Percentiles rank a stretch among this genome's conserved stretches.
phyloP scores from a whole-genome alignment of 92 coral and sea anemone genomes.

The Anthopleura xanthogrammica region DNA sequence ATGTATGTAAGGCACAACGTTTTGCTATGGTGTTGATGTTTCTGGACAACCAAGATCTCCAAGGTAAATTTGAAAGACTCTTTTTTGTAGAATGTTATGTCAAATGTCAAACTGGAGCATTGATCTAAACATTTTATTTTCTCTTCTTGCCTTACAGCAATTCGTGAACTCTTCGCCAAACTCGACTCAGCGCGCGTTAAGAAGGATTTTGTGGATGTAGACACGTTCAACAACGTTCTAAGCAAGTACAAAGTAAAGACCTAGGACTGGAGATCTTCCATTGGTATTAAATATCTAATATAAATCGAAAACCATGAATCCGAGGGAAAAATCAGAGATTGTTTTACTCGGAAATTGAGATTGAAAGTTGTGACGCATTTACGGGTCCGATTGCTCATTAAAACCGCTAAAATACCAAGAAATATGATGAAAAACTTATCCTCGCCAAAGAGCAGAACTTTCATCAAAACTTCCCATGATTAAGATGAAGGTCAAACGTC shows the following conservation, averaged over 20 bases:
- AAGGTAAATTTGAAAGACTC: slow-evolving; percentile 35
- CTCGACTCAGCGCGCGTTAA: slow-evolving; percentile 42
- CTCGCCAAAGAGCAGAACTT: too few species aligned
- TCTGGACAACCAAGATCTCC: slow-evolving; percentile 51
- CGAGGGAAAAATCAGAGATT: not conserved
- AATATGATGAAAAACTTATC: too few species aligned
- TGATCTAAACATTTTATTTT: not conserved
- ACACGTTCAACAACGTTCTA: slow-evolving; percentile 44
- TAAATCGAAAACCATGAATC: not conserved
- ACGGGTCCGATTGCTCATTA: too few species aligned
- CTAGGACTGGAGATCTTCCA: not conserved
- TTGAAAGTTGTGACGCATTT: too few species aligned
- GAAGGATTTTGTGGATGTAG: slow-evolving; percentile 35
- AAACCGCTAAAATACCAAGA: too few species aligned
- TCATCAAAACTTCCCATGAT: too few species aligned
- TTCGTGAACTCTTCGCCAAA: slow-evolving; percentile 53
- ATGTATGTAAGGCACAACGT: slow-evolving; percentile 69
- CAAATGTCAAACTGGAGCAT: not conserved
- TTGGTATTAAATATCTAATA: not conserved
- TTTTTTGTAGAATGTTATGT: too few species aligned
- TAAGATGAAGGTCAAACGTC: too few species aligned
- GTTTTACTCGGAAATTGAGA: too few species aligned
- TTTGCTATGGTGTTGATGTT: slow-evolving; percentile 85
- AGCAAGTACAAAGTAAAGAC: slow-evolving; percentile 36
- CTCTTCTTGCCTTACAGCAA: slow-evolving; percentile 35